Conservation (phyloP, 2,888 invertebrate species). For the Crematogaster levior region DNA sequence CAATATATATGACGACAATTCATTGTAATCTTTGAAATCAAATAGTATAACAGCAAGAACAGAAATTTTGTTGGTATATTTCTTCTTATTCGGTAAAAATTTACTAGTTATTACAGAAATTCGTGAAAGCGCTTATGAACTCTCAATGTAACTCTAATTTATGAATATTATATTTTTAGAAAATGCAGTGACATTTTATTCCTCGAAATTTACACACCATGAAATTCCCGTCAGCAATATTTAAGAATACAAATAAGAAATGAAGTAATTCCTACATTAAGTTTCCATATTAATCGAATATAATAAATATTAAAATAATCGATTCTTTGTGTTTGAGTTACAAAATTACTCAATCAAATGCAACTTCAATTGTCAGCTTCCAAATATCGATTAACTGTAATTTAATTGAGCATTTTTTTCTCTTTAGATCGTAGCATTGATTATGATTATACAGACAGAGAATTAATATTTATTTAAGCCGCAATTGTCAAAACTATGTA, state of each 20-base stretch:
- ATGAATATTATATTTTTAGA: no score
- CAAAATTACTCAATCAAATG: not conserved
- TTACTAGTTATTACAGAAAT: not conserved
- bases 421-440: not conserved
- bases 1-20: not conserved
- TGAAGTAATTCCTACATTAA: not conserved
- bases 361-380: not conserved
- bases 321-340: not conserved
- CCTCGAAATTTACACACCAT: no score
- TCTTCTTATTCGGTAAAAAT: not conserved
- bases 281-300: slow-evolving; percentile 3
- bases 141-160: slow-evolving; percentile 24
- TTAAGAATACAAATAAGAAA: no score
- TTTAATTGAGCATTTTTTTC: not conserved
- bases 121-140: not conserved
- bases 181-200: no score
- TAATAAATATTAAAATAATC: not conserved
- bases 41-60: not conserved
- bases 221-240: no score
- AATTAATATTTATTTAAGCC: not conserved
- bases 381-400: not conserved
- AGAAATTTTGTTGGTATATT: not conserved
- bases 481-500: not conserved
- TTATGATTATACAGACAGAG: not conserved
- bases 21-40: not conserved